Percentiles rank a stretch among this genome's conserved stretches.
Evolutionary conservation across 2,888 invertebrate species (phyloP).

Genomic region (Zygaena filipendulae): DNA sequence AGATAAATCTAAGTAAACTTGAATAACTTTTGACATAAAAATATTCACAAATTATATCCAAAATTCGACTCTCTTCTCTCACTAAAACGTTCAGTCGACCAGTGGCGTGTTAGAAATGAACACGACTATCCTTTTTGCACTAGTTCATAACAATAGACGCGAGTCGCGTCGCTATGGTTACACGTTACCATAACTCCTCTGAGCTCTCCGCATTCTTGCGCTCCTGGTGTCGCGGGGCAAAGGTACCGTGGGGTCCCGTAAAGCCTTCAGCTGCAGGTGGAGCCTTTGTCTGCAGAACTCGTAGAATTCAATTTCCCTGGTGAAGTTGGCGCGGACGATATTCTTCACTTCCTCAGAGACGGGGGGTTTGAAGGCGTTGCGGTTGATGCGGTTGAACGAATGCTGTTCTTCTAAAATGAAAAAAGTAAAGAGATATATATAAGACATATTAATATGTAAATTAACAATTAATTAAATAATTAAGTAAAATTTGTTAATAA

Average conservation of each 20-base stretch:
- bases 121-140: no score
- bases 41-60: no score
- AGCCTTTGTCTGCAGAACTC: constrained; percentile 89
- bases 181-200: constrained; percentile 18
- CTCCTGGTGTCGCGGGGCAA: constrained; percentile 32
- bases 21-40: no score
- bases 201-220: constrained; percentile 25
- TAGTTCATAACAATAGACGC: no score
- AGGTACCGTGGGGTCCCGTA: constrained; percentile 63
- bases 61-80: no score
- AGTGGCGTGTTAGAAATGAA: no score
- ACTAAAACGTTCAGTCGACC: no score
- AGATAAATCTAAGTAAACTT: no score
- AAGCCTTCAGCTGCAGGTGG: constrained; percentile 81
- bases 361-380: constrained; percentile 88
- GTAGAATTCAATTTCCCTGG: constrained; percentile 91
- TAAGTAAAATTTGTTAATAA: no score
- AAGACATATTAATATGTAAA: background rate
- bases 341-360: constrained; percentile 88
- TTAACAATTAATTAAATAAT: no score
- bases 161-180: no score
- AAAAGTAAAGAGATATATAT: background rate
- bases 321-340: constrained; percentile 86
- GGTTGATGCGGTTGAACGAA: constrained; percentile 82
- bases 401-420: constrained; percentile 76